phyloP scores from a whole-genome alignment of 2,113 vertebrate species.

The Sylvietta virens region DNA sequence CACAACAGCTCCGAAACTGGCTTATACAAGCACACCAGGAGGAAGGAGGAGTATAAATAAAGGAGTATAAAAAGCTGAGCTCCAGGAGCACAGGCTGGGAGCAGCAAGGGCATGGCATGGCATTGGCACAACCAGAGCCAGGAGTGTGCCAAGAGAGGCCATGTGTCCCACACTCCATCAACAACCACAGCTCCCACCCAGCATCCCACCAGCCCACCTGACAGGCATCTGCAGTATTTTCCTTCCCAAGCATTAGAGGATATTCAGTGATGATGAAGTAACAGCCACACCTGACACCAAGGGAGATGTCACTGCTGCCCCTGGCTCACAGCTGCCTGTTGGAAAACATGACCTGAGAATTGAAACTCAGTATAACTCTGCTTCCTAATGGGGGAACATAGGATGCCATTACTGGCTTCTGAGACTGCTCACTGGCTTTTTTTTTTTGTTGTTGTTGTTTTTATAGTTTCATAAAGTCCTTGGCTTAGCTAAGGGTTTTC shows the following conservation, averaged over 20 bases:
- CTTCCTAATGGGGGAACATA: background rate
- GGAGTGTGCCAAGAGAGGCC: background rate
- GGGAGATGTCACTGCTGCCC: background rate
- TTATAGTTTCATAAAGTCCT: background rate
- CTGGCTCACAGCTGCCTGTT: background rate
- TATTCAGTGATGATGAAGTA: background rate
- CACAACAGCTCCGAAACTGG: background rate
- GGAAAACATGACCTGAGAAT: background rate
- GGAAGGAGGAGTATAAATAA: background rate
- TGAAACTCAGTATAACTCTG: background rate
- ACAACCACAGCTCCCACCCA: background rate
- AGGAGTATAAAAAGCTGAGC: background rate
- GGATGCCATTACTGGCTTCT: background rate
- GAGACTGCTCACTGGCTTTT: background rate
- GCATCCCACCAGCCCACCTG: background rate
- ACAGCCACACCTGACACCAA: background rate
- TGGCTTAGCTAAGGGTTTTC: background rate
- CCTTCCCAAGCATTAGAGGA: background rate
- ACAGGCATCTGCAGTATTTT: background rate
- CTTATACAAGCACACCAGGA: background rate
- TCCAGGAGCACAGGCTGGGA: background rate
- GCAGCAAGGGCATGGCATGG: fast-evolving
- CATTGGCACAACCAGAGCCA: background rate
- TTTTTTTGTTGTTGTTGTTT: background rate
- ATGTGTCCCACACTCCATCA: background rate